These are phyloP conservation scores for Alca torda DNA, from an alignment of 2,797 vertebrate genomes.

Conservation along the genomic window DNA sequence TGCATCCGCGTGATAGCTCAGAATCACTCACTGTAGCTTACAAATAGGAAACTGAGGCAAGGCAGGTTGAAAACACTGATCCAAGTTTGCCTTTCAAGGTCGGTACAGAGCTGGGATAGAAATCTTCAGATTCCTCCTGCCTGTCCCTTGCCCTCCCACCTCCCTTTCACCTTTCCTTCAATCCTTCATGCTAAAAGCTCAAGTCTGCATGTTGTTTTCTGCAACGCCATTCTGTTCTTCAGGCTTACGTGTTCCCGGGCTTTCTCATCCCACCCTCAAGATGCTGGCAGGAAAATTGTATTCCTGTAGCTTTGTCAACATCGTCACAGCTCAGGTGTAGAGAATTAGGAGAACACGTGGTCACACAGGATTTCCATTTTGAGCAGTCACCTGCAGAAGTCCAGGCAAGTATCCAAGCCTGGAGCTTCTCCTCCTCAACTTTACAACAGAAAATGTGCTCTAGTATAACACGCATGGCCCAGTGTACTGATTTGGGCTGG, in stretches of 20 bases:
- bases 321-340: not conserved
- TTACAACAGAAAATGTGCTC: not conserved
- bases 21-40: not conserved
- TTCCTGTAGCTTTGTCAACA: not conserved
- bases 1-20: not conserved
- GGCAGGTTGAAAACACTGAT: not conserved
- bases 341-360: not conserved
- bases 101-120: not conserved
- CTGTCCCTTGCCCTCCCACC: not conserved
- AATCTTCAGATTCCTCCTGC: not conserved
- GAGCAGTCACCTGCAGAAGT: not conserved
- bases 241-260: not conserved
- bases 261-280: not conserved
- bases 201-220: not conserved
- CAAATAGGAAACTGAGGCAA: not conserved
- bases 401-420: not conserved
- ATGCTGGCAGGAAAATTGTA: not conserved
- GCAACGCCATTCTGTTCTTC: not conserved
- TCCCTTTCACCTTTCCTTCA: not conserved
- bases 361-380: not conserved
- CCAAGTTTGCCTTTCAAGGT: not conserved
- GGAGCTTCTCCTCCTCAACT: not conserved
- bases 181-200: not conserved
- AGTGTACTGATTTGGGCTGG: not conserved
- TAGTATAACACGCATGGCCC: not conserved